Evolutionary conservation across 2,113 vertebrate genomes (phyloP).

Genomic region (Brachyhypopomus gauderio): DNA sequence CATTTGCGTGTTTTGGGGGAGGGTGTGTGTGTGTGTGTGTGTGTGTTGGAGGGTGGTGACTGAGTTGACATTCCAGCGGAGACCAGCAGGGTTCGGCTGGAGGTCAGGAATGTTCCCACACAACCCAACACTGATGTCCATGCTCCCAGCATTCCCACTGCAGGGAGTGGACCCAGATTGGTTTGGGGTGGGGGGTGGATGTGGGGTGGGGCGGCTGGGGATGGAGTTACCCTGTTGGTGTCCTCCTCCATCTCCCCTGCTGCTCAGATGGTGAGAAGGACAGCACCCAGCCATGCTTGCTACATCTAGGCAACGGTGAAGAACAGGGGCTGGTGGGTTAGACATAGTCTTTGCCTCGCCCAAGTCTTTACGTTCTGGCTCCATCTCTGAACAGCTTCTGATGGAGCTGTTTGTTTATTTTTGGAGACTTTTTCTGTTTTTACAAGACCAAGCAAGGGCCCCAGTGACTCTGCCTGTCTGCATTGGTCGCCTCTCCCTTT

Average conservation of each 20-base stretch:
- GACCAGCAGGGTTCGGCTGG: constrained; percentile 55
- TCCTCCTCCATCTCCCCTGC: background rate
- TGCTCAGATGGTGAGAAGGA: background rate
- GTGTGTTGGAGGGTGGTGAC: constrained; percentile 32
- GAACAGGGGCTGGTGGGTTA: background rate
- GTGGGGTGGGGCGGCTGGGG: too few species aligned
- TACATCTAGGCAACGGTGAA: background rate
- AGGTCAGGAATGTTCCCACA: constrained; percentile 73
- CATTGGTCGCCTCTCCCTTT: too few species aligned
- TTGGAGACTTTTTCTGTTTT: too few species aligned
- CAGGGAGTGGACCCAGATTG: background rate
- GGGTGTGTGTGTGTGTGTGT: too few species aligned
- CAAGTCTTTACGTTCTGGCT: background rate
- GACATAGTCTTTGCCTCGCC: background rate
- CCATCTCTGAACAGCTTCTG: background rate
- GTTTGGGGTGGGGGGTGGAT: background rate
- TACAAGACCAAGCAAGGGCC: too few species aligned
- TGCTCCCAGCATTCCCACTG: constrained; percentile 48
- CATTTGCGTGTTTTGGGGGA: constrained; percentile 16
- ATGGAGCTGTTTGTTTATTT: background rate
- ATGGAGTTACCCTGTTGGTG: background rate
- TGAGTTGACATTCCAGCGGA: constrained; percentile 46
- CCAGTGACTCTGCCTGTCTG: too few species aligned
- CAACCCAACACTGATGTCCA: constrained; percentile 57
- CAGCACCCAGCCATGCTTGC: background rate